These are phyloP conservation scores for Acrobasis repandana DNA, from an alignment of 2,888 invertebrate species.

Conservation along the genomic window DNA sequence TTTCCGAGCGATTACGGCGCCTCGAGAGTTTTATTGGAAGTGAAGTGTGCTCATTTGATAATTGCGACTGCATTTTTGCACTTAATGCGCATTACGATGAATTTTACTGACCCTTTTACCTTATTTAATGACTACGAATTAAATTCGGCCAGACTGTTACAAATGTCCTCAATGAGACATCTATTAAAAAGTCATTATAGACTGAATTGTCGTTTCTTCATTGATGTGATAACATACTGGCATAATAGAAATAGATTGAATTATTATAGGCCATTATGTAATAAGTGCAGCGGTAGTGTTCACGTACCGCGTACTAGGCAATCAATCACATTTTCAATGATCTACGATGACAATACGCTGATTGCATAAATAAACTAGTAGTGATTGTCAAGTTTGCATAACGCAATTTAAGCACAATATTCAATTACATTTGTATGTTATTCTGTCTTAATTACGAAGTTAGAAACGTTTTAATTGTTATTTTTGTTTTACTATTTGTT, in stretches of 20 bases:
- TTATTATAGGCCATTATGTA: conserved; percentile 4
- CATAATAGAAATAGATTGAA: conserved; percentile 21
- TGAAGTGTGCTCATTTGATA: conserved; percentile 48
- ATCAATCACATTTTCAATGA: conserved; percentile 31
- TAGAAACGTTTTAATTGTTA: no score
- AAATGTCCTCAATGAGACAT: conserved; percentile 12
- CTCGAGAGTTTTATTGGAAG: conserved; percentile 44
- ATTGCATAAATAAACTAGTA: conserved; percentile 29
- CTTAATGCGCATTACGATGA: conserved; percentile 27
- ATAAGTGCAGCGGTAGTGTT: conserved; percentile 11
- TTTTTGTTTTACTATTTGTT: no score
- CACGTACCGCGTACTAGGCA: conserved; percentile 19
- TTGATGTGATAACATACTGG: conserved; percentile 8
- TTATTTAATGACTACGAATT: conserved; percentile 18
- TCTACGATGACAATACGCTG: conserved; percentile 32
- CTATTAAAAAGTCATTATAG: conserved; percentile 22
- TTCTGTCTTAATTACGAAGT: not conserved
- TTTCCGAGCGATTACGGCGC: conserved; percentile 54
- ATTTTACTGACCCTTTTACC: conserved; percentile 28
- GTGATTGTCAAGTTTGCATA: conserved; percentile 12
- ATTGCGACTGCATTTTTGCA: conserved; percentile 41
- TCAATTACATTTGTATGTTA: not conserved
- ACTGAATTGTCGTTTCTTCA: conserved; percentile 9
- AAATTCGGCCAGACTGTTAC: not conserved
- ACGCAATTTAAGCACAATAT: conserved; percentile 1